Evolutionary conservation across 2,113 vertebrate species (phyloP).

Genomic region (Cyprinus carpio): DNA sequence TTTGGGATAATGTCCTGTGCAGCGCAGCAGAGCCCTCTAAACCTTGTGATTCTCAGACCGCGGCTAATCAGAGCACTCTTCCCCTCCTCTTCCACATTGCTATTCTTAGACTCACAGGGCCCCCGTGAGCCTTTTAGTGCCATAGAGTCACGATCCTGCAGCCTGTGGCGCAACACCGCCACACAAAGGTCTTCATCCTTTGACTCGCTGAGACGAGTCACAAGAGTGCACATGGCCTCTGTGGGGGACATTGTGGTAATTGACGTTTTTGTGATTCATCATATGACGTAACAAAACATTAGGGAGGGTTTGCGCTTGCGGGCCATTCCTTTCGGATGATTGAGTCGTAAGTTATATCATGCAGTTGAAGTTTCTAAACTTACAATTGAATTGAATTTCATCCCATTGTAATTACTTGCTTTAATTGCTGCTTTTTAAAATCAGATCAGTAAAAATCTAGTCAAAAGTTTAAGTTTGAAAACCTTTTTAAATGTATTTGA

Average conservation of each 20-base stretch:
- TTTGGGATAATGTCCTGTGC: conserved; percentile 32
- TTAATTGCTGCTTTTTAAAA: too few species aligned
- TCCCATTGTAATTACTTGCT: too few species aligned
- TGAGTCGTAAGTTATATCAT: conserved; percentile 5
- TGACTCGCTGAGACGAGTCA: conserved; percentile 54
- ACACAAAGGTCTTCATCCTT: conserved; percentile 57
- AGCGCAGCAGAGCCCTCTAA: neutral
- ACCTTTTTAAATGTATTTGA: neutral
- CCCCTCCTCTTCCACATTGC: conserved; percentile 44
- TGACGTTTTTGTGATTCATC: conserved; percentile 43
- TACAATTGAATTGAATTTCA: too few species aligned
- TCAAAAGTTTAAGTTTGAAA: too few species aligned
- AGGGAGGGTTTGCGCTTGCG: conserved; percentile 29
- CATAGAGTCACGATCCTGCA: conserved; percentile 39
- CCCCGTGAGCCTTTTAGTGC: conserved; percentile 56
- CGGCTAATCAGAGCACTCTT: conserved; percentile 52
- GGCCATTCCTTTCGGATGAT: neutral
- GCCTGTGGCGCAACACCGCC: conserved; percentile 53
- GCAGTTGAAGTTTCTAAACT: neutral
- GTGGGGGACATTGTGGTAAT: conserved; percentile 38
- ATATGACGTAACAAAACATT: conserved; percentile 50
- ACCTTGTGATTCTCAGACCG: conserved; percentile 33
- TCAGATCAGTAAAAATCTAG: too few species aligned
- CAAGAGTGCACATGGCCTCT: conserved; percentile 54
- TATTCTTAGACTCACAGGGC: conserved; percentile 55